A percentile compares a stretch with the other conserved stretches of the same genome.
These are phyloP conservation scores for Mirza zaza DNA, from an alignment of 2,113 vertebrate species.

Conservation along the genomic window DNA sequence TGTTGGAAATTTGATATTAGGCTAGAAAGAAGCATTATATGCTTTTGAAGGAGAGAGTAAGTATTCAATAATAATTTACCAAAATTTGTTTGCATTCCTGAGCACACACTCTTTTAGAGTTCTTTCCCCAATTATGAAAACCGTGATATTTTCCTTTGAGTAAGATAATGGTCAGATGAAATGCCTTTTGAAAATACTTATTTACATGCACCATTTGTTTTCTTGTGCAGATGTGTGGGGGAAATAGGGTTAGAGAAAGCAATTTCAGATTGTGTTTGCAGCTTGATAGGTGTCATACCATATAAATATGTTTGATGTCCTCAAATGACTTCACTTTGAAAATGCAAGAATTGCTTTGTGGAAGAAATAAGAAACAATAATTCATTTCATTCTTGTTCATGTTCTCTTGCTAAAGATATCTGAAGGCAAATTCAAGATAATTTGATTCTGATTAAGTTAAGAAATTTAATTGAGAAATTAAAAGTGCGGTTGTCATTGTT, in stretches of 20 bases:
- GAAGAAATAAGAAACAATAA: neutral
- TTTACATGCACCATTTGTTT: conserved; percentile 31
- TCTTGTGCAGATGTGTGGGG: neutral
- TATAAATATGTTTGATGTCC: conserved; percentile 41
- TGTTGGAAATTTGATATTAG: neutral
- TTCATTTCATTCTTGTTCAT: neutral
- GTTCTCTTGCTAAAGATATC: neutral
- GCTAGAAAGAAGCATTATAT: neutral
- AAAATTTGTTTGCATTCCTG: neutral
- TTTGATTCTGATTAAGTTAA: neutral
- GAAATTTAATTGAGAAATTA: neutral
- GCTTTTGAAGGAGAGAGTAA: conserved; percentile 13
- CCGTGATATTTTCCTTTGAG: neutral
- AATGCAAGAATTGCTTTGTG: conserved; percentile 10
- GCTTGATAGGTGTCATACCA: neutral
- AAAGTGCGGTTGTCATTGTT: neutral
- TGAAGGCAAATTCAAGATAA: neutral
- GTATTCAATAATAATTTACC: neutral
- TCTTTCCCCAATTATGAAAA: neutral
- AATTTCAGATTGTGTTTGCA: conserved; percentile 10
- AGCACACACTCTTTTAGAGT: neutral
- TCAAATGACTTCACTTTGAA: conserved; percentile 44
- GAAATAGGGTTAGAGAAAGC: conserved; percentile 34
- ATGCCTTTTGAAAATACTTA: conserved; percentile 29
- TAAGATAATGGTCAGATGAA: conserved; percentile 36